Base-by-base conservation (phyloP, 2,888 invertebrate species). In the Pterostichus niger region DNA sequence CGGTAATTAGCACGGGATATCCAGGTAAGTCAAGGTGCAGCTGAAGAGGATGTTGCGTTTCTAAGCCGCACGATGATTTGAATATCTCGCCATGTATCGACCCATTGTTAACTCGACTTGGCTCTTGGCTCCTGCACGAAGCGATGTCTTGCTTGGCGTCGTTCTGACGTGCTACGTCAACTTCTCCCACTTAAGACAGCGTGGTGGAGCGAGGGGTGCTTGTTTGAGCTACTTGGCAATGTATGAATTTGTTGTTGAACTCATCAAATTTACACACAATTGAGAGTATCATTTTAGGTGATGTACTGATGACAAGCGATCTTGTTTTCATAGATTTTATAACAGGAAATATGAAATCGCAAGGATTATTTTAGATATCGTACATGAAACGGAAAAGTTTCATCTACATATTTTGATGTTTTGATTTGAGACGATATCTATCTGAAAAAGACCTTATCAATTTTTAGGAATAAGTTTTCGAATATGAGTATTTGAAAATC, bases 1-100 rank as follows among this genome's bases (percentile, higher is more conserved):
- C 84, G 83, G 82, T 84, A 85, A 85, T 85, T 85, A 84, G 85
- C 84, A 85, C 85, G 84, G 85, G 85, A 85, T 85, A 85, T 85
- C 84, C 85, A 85, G 84, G 83, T 75, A 82, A 85, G 85, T 84
- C 85, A 85, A 85, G 85, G 85, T 84, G 54, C 56, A 33, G 59
- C 17, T 75, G 61, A 82, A 83, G 82, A 84, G 84, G 84, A 84
- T 84, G 83, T 84, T 84, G 84, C 83, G 75, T 82, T 82, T 82
- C 82, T 46, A 82, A 82, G 75, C 40, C 68, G 59, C 61, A 82
- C 78, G 54, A 75, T 79, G 83, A 84, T 84, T 84, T 83, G 79
- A 71, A 83, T 84, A 84, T 84, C 84, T 84, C 52, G 49, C 78
- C 49, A 61, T 78, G 75, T 84, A 84, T 84, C 84, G 83, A 84